A percentile compares a stretch with the other conserved stretches of the same genome.
phyloP scores from a whole-genome alignment of 2,113 vertebrate species.

The Channa argus region DNA sequence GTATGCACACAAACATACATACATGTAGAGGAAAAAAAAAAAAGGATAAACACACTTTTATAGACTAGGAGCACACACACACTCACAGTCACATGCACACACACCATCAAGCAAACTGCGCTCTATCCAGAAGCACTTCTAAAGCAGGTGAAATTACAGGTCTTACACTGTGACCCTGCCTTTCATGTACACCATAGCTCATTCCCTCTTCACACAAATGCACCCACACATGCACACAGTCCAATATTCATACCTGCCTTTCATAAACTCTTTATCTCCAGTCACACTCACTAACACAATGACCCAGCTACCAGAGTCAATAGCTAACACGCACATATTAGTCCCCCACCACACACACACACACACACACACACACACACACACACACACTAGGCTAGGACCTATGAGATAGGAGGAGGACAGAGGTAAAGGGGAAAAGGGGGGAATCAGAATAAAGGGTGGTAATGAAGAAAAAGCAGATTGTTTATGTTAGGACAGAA shows the following conservation, averaged over 20 bases:
- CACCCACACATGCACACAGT: background rate
- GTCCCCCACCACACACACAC: background rate
- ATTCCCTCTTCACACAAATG: constrained; percentile 15
- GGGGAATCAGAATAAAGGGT: constrained; percentile 30
- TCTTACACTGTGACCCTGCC: constrained; percentile 49
- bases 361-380: constrained; percentile 6
- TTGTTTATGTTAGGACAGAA: constrained; percentile 30
- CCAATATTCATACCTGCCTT: constrained; percentile 52
- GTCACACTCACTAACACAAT: constrained; percentile 54
- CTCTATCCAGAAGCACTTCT: constrained; percentile 35
- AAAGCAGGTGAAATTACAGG: constrained; percentile 56
- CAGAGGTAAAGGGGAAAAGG: constrained; percentile 39
- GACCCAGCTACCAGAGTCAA: constrained; percentile 29
- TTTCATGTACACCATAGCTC: constrained; percentile 45
- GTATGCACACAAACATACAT: background rate
- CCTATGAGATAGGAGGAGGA: constrained; percentile 36
- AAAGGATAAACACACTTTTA: constrained; percentile 10
- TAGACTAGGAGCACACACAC: background rate
- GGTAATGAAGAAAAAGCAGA: constrained; percentile 34
- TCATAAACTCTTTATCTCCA: constrained; percentile 63
- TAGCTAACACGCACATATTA: too few relatives aligned
- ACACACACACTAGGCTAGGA: constrained; percentile 7
- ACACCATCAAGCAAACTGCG: constrained; percentile 33
- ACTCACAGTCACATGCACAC: constrained; percentile 19
- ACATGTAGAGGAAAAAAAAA: constrained; percentile 18